Base-by-base conservation (phyloP, 2,888 invertebrate genomes). In the Limnephilus rhombicus region DNA sequence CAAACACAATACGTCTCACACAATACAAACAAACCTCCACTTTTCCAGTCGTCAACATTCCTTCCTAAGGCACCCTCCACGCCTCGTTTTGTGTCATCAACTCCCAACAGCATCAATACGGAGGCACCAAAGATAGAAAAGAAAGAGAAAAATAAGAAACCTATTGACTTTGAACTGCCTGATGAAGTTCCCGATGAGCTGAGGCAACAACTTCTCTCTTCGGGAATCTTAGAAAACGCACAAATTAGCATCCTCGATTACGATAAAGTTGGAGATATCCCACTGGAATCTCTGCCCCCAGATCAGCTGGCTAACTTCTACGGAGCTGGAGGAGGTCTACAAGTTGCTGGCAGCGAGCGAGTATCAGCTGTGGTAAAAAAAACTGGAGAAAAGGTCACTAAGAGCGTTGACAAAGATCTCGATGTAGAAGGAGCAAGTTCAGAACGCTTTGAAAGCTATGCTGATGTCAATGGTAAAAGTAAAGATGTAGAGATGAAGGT, bases 101-200 rank as follows among this genome's bases (percentile, higher is more conserved):
- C 96, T 1, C 94, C 95, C 0, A 96, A 96, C 91, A 96, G 96
- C 2, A 95, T 96, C 88, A 96, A 95, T 93, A 94, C 95, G 81
- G 95, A 95, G 91, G 94, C 96, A 53, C 95, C 95, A 94, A 94
- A 95, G 49, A 94, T 95, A 68, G 96, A 96, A 92, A 96, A 96
- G 91, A 96, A 96, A 91, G 95, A 95, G 80, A 97, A 96, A 94
- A 97, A 97, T 94, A 96, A 96, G 90, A 97, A 96, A 94, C 96
- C 96, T 81, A 95, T 97, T 92, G 96, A 97, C 94, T 95, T 95
- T 83, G 95, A 96, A 94, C 95, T 98, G 85, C 98, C 98, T 18
- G 98, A 98, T 94, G 98, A 98, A 96, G 98, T 98, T 11, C 98
- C 98, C 7, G 98, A 98, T 94, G 98, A 98, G 94, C 96, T 98